Evolutionary conservation across 2,113 vertebrate species (phyloP), one percentile per base, ranked within the genome.

Genomic region (Oryzias celebensis): DNA sequence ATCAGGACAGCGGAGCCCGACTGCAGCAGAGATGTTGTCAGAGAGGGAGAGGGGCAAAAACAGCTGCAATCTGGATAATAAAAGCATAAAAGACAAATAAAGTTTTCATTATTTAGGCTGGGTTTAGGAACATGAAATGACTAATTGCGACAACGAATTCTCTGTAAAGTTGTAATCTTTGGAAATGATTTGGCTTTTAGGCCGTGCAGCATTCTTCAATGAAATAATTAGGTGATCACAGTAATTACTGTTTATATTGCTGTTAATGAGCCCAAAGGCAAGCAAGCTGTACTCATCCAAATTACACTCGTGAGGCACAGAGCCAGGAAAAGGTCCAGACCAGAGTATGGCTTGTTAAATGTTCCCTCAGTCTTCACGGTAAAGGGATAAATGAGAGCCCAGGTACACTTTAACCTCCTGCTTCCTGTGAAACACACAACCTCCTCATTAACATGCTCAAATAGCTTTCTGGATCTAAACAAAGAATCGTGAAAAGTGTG

Each of bases 171-270:
- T 72, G 75, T 87, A 87, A 91, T 91, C 89, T 86, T 67, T 70
- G 58, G 78, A 84, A 88, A 87, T 90, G 81, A 91, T 90, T 90
- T 89, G 80, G 75, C 80, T 90, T 90, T 87, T 87, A 89, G 48
- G 76, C 70, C 59, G 68, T 84, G 85, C 85, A 85, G 75, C 71
- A 80, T 85, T 91, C 90, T 90, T 82, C 88, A 92, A 92, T 85
- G 87, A 91, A 93, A 91, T 91, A 91, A 92, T 91, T 92, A 91
- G 88, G 75, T 85, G 88, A 92, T 93, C 89, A 91, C 87, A 90
- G 92, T 91, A 93, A 93, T 92, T 91, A 91, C 90, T 92, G 92
- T 91, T 91, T 92, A 90, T 91, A 90, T 93, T 90, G 90, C 90
- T 91, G 88, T 93, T 91, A 92, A 93, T 91, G 89, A 93, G 90